A percentile compares a stretch with the other conserved stretches of the same genome.
These are phyloP conservation scores for Pseudonaja textilis DNA, from an alignment of 2,113 vertebrate species.

Conservation along the genomic window DNA sequence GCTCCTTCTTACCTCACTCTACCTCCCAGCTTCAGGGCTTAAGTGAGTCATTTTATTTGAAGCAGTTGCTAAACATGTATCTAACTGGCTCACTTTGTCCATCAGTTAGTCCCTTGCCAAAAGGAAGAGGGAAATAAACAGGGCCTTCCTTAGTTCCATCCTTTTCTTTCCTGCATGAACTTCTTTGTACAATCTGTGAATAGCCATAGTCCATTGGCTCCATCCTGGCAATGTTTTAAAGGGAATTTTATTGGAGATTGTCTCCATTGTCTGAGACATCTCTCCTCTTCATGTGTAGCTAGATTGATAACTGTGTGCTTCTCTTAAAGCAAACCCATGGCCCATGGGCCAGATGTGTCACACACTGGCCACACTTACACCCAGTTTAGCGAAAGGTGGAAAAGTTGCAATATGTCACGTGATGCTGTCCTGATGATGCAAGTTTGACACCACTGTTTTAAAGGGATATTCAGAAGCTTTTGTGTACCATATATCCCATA, in stretches of 20 bases:
- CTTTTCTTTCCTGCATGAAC: background rate
- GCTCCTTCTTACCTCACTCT: background rate
- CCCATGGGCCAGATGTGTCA: too few species aligned
- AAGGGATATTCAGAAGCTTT: background rate
- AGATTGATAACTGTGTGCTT: background rate
- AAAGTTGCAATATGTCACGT: too few species aligned
- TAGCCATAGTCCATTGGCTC: background rate
- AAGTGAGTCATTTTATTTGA: background rate
- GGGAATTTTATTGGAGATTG: background rate
- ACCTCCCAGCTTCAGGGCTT: background rate
- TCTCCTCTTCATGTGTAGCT: background rate
- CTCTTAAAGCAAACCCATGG: background rate
- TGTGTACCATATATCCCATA: background rate
- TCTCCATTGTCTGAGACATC: background rate
- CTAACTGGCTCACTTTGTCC: background rate
- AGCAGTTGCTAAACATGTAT: background rate
- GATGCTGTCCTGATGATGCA: too few species aligned
- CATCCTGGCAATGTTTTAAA: background rate
- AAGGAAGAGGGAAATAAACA: background rate
- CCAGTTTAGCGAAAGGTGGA: too few species aligned
- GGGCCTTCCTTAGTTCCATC: background rate
- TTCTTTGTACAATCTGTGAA: background rate
- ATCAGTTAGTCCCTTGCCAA: background rate
- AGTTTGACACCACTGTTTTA: background rate
- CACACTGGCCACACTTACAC: too few species aligned